These are phyloP conservation scores for Gonatopus flavifemur DNA, from an alignment of 1,140 invertebrate species.

Conservation along the genomic window DNA sequence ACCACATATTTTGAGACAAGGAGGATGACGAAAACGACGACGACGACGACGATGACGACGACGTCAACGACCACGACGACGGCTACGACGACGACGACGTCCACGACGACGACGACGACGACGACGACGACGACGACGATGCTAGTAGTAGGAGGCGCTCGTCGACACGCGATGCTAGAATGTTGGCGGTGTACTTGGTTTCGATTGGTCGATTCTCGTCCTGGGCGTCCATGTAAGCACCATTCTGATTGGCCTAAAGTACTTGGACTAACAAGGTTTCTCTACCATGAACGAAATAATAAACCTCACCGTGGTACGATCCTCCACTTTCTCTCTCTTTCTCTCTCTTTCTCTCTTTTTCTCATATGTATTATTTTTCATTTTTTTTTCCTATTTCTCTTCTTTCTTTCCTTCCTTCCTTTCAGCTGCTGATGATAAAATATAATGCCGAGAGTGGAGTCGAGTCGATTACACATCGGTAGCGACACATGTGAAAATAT, in stretches of 20 bases:
- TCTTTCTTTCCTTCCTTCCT: conserved; percentile 1
- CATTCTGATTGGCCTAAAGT: conserved; percentile 46
- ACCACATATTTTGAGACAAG: no score
- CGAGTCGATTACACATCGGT: no score
- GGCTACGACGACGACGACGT: background rate
- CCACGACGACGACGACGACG: background rate
- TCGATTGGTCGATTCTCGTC: conserved; percentile 42
- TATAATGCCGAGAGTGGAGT: conserved; percentile 34
- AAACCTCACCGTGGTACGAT: conserved; percentile 32
- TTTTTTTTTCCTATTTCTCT: conserved; percentile 1
- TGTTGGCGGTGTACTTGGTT: conserved; percentile 33
- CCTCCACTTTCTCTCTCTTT: background rate
- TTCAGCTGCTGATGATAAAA: conserved; percentile 38
- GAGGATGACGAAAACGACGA: conserved; percentile 4
- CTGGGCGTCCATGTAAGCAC: conserved; percentile 51
- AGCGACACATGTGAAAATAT: no score
- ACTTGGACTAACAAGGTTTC: conserved; percentile 50
- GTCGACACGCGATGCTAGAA: conserved; percentile 55
- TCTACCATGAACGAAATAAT: conserved; percentile 54
- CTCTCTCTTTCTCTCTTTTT: conserved; percentile 12
- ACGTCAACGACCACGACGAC: background rate
- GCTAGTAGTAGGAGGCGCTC: conserved; percentile 49
- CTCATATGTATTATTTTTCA: conserved; percentile 2
- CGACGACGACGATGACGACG: background rate
- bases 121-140: conserved; percentile 23